Evolutionary conservation across 1,140 invertebrate genomes (phyloP), one percentile per base, ranked within the genome.

Genomic region (Parapsyche elsis): DNA sequence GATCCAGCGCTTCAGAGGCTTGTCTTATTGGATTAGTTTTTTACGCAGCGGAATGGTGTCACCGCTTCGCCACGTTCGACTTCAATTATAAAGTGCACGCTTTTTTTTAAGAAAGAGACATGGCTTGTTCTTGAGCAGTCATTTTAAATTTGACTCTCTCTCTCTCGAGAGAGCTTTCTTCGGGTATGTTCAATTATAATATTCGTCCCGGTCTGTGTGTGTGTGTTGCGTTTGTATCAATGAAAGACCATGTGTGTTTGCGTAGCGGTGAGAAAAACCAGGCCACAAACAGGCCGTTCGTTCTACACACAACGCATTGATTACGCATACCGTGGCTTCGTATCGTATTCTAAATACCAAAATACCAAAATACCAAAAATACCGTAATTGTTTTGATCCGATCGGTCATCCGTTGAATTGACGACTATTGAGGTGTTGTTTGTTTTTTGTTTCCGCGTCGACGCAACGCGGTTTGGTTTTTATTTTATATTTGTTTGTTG

Each of bases 21-120:
- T 19, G 57, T 61, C 57, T 61, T 61, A 61, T 61, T 61, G 57
- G 57, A 61, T 61, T 61, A 61, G 21, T 21, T 61, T 61, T 61
- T 61, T 61, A 61, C 16, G 57, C 57, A 16, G 9, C 16, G 57
- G 57, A 61, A 61, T 61, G 57, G 57, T 61, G 57, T 61, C 57
- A 21, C 16, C 21, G 21, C 21, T 5, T 7, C 2, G 30, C 30
- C 30, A 38, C 12, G 49, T 53, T 53, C 16, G 49, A 2, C 49
- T 53, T 53, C 49, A 53, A 53, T 53, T 53, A 53, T 38, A 38
- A 38, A 38, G 30, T 38, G 30, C 30, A 38, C 30, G 30, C 2
- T 38, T 38, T 7, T 4, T 38, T 38, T 7, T 1, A 38, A 4
- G 7, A 1, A 38, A 1, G 30, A 38, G 30, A 38, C 30, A n/a